A percentile compares a stretch with the other conserved stretches of the same genome.
These are phyloP conservation scores for Lochmaea capreae DNA, from an alignment of 2,888 invertebrate species.

Conservation along the genomic window DNA sequence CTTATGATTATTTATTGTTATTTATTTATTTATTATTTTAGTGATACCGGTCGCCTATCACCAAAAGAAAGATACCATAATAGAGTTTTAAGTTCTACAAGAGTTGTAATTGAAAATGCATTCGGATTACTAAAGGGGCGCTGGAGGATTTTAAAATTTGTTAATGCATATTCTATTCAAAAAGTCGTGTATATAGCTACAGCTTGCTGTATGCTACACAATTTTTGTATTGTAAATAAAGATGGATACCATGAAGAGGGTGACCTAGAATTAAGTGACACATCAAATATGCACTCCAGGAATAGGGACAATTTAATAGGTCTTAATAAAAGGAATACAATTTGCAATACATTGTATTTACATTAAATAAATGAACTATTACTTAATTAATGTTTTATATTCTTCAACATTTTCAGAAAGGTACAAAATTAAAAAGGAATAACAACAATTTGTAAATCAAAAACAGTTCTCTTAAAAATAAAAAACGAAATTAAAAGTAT, in stretches of 20 bases:
- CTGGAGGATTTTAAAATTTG: background rate
- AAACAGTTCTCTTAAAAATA: background rate
- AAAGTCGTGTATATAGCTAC: too few species aligned
- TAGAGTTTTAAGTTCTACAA: background rate
- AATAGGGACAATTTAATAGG: background rate
- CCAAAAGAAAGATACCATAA: background rate
- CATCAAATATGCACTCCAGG: background rate
- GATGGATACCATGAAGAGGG: background rate
- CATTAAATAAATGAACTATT: background rate
- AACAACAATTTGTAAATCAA: background rate
- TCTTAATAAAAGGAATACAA: background rate
- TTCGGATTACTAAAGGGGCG: too few species aligned
- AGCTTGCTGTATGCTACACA: conserved; percentile 1
- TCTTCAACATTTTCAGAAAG: background rate
- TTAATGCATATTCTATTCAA: background rate
- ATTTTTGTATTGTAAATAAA: conserved; percentile 1
- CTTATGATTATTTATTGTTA: conserved; percentile 1
- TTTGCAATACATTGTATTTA: background rate
- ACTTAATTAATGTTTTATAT: background rate
- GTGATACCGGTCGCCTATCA: background rate
- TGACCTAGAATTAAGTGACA: background rate
- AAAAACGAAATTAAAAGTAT: background rate
- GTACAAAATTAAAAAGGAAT: background rate
- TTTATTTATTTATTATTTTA: background rate
- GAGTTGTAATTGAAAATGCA: background rate